Conservation (phyloP, 2,797 vertebrate genomes). For the Falco naumanni region DNA sequence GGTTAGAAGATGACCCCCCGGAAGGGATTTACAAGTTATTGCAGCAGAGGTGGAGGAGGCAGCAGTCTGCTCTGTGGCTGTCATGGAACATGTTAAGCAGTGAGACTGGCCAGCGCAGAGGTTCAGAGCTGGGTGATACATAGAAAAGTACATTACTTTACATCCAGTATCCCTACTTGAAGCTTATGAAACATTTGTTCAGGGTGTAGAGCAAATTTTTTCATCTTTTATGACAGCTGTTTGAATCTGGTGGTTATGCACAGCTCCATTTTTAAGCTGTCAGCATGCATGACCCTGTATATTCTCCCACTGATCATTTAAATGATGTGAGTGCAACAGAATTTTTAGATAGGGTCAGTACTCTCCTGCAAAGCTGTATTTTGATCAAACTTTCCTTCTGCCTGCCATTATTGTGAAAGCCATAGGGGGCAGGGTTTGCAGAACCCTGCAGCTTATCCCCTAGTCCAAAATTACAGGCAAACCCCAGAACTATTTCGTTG, state of each 20-base stretch:
- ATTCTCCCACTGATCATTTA: neutral
- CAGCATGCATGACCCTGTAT: neutral
- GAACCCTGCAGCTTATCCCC: neutral
- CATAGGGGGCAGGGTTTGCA: neutral
- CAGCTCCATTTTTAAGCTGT: neutral
- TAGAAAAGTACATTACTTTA: neutral
- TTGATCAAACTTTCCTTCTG: neutral
- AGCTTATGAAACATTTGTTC: neutral
- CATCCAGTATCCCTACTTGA: neutral
- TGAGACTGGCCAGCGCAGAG: neutral
- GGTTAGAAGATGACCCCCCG: neutral
- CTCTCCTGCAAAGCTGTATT: neutral
- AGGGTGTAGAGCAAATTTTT: neutral
- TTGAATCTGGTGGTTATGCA: neutral
- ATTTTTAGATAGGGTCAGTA: neutral
- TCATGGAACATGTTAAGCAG: neutral
- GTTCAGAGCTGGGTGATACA: accelerated
- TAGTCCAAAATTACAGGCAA: neutral
- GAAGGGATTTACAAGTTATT: neutral
- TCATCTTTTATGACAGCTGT: neutral
- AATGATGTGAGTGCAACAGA: neutral
- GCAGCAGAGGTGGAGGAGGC: neutral
- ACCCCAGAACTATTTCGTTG: neutral
- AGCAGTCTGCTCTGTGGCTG: accelerated
- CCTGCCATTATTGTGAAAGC: neutral